Percentiles rank a stretch among this genome's conserved stretches.
Evolutionary conservation across 2,113 vertebrate species (phyloP).

Genomic region (Apteryx owenii): DNA sequence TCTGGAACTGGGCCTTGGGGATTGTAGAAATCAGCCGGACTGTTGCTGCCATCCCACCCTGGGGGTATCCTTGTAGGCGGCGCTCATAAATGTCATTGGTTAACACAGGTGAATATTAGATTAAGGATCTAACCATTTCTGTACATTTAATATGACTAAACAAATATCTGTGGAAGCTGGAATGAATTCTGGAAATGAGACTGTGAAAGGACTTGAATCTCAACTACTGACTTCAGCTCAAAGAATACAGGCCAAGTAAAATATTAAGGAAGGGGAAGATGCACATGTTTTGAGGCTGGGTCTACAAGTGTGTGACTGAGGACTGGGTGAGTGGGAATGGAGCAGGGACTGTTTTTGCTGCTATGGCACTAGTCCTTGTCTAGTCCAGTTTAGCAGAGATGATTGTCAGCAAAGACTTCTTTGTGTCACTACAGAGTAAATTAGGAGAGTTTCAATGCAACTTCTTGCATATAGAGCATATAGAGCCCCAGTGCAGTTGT

Average conservation of each 20-base stretch:
- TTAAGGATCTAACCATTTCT: slow-evolving; percentile 74
- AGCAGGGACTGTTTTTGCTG: background rate
- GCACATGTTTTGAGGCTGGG: background rate
- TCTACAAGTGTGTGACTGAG: background rate
- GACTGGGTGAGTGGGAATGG: background rate
- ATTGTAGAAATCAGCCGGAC: slow-evolving; percentile 50
- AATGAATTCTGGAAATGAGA: background rate
- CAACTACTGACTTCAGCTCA: background rate
- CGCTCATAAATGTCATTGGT: slow-evolving; percentile 59
- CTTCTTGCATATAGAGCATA: background rate
- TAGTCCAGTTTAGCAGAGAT: background rate
- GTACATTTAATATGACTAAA: background rate
- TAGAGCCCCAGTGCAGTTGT: background rate
- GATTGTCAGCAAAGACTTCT: background rate
- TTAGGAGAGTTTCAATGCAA: background rate
- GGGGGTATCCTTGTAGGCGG: slow-evolving; percentile 53
- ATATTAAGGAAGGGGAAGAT: background rate
- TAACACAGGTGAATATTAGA: slow-evolving; percentile 75
- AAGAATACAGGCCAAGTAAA: background rate
- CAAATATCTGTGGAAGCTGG: fast-evolving
- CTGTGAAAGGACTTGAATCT: background rate
- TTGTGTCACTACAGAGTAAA: background rate
- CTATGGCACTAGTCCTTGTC: background rate
- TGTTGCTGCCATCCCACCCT: slow-evolving; percentile 53
- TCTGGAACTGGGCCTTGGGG: background rate